Evolutionary conservation across 2,797 vertebrate species (phyloP).

Genomic region (Bradypodion pumilum): DNA sequence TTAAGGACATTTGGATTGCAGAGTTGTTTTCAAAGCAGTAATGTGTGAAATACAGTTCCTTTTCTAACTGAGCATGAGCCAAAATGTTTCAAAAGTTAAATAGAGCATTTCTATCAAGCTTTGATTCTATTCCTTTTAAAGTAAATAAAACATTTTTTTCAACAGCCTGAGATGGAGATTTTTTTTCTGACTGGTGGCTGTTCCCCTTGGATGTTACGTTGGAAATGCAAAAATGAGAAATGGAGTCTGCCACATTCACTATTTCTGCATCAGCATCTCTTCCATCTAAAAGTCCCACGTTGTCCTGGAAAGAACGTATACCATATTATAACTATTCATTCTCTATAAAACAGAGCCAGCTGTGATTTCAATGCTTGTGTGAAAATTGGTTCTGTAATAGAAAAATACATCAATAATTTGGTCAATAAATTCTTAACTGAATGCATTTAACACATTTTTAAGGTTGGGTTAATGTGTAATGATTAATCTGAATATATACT

Average conservation of each 20-base stretch:
- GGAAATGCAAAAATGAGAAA: no score
- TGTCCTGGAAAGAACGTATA: constrained; percentile 30
- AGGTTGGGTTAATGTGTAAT: constrained; percentile 2
- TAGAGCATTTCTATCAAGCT: not conserved
- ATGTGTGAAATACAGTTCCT: not conserved
- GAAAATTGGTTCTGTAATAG: constrained; percentile 56
- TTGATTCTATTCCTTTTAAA: no score
- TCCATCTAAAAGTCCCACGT: not conserved
- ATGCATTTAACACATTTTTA: constrained; percentile 42
- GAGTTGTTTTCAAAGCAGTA: not conserved
- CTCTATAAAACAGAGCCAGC: constrained; percentile 48
- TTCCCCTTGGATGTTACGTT: no score
- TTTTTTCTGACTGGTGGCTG: no score
- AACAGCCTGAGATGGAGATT: no score
- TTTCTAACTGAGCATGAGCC: not conserved
- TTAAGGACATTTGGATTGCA: not conserved
- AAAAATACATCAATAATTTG: constrained; percentile 55
- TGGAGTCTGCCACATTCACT: not conserved
- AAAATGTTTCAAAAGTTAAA: not conserved
- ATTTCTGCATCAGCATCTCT: constrained; percentile 5
- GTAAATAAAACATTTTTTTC: no score
- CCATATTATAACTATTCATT: constrained; percentile 38
- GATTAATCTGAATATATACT: constrained; percentile 34
- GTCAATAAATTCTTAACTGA: constrained; percentile 43
- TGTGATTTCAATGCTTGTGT: constrained; percentile 57